Evolutionary conservation across 2,113 vertebrate genomes (phyloP).

Genomic region (Dasyprocta punctata): DNA sequence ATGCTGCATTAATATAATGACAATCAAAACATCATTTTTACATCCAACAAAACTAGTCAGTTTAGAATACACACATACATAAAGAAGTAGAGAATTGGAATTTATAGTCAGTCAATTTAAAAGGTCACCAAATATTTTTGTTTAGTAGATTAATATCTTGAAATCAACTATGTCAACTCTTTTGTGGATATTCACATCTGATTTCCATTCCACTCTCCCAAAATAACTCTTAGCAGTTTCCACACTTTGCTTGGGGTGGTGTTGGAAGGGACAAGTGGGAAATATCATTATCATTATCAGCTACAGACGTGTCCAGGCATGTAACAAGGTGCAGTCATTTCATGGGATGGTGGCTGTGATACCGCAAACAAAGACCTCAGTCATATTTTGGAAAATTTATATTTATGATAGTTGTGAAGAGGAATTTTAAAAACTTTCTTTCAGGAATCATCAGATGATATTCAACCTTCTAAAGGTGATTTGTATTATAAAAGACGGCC

Average conservation of each 20-base stretch:
- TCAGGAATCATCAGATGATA: not conserved
- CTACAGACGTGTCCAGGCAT: not conserved
- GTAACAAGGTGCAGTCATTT: not conserved
- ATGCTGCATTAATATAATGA: conserved; percentile 25
- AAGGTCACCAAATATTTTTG: not conserved
- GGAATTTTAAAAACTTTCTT: not conserved
- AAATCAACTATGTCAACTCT: not conserved
- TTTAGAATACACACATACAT: not conserved
- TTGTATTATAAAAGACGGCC: not conserved
- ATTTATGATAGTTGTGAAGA: not conserved
- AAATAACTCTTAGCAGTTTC: not conserved
- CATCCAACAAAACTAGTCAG: not conserved
- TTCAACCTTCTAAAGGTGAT: not conserved
- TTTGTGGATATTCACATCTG: not conserved
- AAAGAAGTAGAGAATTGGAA: not conserved
- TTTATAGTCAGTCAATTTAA: not conserved
- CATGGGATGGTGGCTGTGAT: not conserved
- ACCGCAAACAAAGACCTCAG: not conserved
- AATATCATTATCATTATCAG: not conserved
- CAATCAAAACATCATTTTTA: not conserved
- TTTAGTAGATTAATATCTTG: not conserved
- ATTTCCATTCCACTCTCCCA: not conserved
- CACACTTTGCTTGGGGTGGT: not conserved
- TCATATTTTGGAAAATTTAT: not conserved
- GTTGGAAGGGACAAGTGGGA: not conserved